A percentile compares a stretch with the other conserved stretches of the same genome.
These are phyloP conservation scores for Stichopus chloronotus DNA, from an alignment of 35 echinoderm and acorn worm species.

Conservation along the genomic window DNA sequence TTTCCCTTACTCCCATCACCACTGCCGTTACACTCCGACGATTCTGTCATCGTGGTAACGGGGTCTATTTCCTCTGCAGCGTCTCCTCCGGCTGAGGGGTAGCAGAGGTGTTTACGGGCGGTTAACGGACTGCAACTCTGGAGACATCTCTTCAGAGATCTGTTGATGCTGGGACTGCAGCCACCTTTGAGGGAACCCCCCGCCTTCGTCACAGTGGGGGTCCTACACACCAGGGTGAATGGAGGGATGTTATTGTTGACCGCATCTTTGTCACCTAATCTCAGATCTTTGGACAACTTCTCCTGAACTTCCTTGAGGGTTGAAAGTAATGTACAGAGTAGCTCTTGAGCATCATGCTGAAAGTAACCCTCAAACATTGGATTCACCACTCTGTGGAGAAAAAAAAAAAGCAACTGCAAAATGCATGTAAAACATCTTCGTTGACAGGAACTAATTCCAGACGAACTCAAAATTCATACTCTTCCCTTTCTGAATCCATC, in stretches of 20 bases:
- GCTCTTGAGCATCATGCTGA: slow-evolving; percentile 97
- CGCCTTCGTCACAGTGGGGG: neutral
- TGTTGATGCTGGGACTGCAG: slow-evolving; percentile 33
- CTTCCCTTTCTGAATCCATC: too few species aligned
- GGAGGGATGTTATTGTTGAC: slow-evolving; percentile 7
- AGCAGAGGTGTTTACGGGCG: slow-evolving; percentile 41
- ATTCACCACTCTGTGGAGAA: slow-evolving; percentile 77
- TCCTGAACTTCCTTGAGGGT: slow-evolving; percentile 81
- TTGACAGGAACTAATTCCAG: too few species aligned
- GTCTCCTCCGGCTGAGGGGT: neutral
- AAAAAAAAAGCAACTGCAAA: neutral
- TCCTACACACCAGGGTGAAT: neutral
- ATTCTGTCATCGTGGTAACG: neutral
- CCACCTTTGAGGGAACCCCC: slow-evolving; percentile 36
- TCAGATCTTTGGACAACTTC: slow-evolving; percentile 35
- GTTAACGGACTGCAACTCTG: neutral
- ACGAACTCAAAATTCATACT: too few species aligned
- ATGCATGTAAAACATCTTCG: neutral
- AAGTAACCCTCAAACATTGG: slow-evolving; percentile 99
- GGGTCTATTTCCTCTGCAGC: neutral
- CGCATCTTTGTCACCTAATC: neutral
- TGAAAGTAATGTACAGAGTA: slow-evolving; percentile 88
- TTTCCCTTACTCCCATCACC: slow-evolving; percentile 15
- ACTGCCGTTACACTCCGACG: neutral
- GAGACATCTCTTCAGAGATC: slow-evolving; percentile 20